Evolutionary conservation across 1,140 invertebrate genomes (phyloP), one percentile per base, ranked within the genome.

Genomic region (Neodiprion pinetum): DNA sequence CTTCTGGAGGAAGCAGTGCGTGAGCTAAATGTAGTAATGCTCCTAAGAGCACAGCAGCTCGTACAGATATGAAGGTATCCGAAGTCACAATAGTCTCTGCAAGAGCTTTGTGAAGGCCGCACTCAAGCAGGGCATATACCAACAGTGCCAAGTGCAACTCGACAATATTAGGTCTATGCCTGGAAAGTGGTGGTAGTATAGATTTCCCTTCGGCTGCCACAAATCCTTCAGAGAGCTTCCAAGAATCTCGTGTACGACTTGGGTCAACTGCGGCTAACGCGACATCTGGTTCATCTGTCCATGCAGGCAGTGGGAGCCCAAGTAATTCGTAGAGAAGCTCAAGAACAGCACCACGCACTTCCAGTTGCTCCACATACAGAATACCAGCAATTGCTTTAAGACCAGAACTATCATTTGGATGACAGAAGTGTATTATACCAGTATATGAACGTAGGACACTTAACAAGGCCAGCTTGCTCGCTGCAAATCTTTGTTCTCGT

Each of bases 301-400:
- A 98, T 76, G 94, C 93, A 0, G 96, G 96, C 81, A 96, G 91
- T 40, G 93, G 93, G 68, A 98, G 83, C 74, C 94, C 93, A 76
- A 98, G 92, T 53, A 98, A 87, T 86, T 98, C 96, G 86, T 96
- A 98, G 14, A 99, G 89, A 67, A 98, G 89, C 85, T 98, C 96
- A 81, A 99, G 88, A 78, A 98, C 94, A 68, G 95, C 95, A 91
- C 96, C 96, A 86, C 96, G 91, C 80, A 97, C 95, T 91, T 98
- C 96, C 67, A 94, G 84, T 83, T 97, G 94, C 76, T 96, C 95
- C 74, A 98, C 90, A 84, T 97, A 96, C 1, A 98, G 86, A 71
- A 96, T 94, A 81, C 96, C 94, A 12, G 98, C 93, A 73, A 98
- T 92, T 12, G 96, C 94, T 79, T 93, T 93, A 23, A 98, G 88